These are phyloP conservation scores for Porphyrio hochstetteri DNA, from an alignment of 2,113 vertebrate genomes.

Conservation along the genomic window DNA sequence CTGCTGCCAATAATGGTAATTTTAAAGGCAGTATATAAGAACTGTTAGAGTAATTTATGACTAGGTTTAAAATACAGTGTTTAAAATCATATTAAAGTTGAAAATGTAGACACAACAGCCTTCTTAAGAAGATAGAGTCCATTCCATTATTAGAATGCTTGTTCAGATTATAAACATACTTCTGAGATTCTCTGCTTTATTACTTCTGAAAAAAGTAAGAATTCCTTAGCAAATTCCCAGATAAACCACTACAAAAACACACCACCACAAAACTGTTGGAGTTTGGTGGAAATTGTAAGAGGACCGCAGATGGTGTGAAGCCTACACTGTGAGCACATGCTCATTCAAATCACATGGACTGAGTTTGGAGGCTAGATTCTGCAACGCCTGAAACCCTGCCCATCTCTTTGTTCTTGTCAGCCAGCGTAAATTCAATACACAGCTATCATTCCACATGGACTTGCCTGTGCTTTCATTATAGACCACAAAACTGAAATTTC, in stretches of 20 bases:
- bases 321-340: accelerated
- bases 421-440: background rate
- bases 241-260: background rate
- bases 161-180: background rate
- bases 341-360: background rate
- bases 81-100: background rate
- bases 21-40: background rate
- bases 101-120: background rate
- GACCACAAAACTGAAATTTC: background rate
- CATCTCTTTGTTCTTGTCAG: background rate
- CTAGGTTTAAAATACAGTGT: background rate
- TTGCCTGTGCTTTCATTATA: background rate
- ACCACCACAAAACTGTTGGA: background rate
- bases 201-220: background rate
- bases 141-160: background rate
- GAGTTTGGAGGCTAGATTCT: background rate
- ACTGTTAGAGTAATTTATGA: background rate
- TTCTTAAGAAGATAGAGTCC: background rate
- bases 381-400: background rate
- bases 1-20: background rate
- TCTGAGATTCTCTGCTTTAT: background rate
- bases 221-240: background rate
- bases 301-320: background rate
- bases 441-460: background rate
- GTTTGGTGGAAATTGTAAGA: background rate